phyloP scores from a whole-genome alignment of 2,888 invertebrate genomes.

The Rhaphigaster nebulosa region DNA sequence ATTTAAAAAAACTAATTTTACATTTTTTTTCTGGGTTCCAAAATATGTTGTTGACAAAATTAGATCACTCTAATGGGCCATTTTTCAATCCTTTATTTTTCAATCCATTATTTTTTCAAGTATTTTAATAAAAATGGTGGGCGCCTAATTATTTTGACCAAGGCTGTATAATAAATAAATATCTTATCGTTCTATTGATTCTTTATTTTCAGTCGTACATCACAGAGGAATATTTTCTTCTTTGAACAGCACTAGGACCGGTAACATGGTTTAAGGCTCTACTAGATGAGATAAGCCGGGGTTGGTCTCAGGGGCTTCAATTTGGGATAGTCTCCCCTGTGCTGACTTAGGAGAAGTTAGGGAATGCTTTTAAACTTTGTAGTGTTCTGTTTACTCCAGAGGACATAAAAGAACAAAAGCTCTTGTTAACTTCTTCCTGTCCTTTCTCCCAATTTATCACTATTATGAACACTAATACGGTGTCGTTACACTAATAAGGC shows the following conservation, averaged over 20 bases:
- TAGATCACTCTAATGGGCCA: too few relatives aligned
- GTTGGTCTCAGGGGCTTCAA: slow-evolving; percentile 1
- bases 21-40: too few relatives aligned
- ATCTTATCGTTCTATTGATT: neutral
- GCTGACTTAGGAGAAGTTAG: slow-evolving; percentile 16
- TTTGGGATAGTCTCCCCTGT: neutral
- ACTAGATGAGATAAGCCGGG: neutral
- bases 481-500: neutral
- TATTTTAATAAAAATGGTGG: too few relatives aligned
- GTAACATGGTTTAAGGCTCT: neutral
- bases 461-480: neutral
- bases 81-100: too few relatives aligned
- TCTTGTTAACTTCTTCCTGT: neutral
- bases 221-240: neutral
- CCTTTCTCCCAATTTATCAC: neutral
- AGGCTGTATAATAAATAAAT: too few relatives aligned
- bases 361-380: slow-evolving; percentile 22
- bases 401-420: slow-evolving; percentile 24
- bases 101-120: too few relatives aligned
- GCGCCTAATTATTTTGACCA: too few relatives aligned
- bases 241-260: neutral
- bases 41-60: too few relatives aligned
- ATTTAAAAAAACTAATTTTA: too few relatives aligned
- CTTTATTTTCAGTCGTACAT: neutral
- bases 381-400: neutral